Conservation (phyloP, 2,888 invertebrate genomes). For the Cataglyphis livida region DNA sequence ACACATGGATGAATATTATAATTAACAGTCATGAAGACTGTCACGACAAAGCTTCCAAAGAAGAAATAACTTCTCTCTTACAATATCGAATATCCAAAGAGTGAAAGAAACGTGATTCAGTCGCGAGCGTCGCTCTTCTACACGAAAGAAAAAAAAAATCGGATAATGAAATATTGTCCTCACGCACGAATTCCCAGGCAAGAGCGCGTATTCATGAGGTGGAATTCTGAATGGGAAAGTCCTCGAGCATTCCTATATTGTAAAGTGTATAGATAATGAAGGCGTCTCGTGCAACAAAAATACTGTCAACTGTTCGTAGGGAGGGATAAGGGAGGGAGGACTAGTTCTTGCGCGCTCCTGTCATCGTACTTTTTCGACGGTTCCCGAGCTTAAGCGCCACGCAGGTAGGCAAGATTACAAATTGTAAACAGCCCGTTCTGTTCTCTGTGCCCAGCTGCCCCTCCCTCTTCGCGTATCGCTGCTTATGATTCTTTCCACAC, state of each 20-base stretch:
- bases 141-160: conserved; percentile 31
- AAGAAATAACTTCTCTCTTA: conserved; percentile 24
- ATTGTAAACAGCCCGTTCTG: conserved; percentile 79
- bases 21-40: neutral
- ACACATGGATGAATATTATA: neutral
- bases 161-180: conserved; percentile 55
- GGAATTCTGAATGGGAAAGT: conserved; percentile 80
- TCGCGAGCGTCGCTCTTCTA: conserved; percentile 17
- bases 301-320: conserved; percentile 78
- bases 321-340: conserved; percentile 42
- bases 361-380: conserved; percentile 77
- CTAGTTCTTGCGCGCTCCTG: conserved; percentile 70
- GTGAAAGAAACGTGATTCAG: conserved; percentile 34
- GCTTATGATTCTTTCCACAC: conserved; percentile 1
- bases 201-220: conserved; percentile 79
- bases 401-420: conserved; percentile 81
- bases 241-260: conserved; percentile 63
- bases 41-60: neutral
- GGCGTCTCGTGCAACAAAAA: conserved; percentile 81
- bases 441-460: conserved; percentile 4
- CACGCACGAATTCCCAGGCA: conserved; percentile 65
- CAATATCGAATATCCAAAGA: conserved; percentile 19
- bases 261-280: conserved; percentile 81
- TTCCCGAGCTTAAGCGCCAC: conserved; percentile 77
- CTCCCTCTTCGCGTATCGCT: conserved; percentile 5